Conservation (phyloP, 2,113 vertebrate genomes). For the Theristicus caerulescens region DNA sequence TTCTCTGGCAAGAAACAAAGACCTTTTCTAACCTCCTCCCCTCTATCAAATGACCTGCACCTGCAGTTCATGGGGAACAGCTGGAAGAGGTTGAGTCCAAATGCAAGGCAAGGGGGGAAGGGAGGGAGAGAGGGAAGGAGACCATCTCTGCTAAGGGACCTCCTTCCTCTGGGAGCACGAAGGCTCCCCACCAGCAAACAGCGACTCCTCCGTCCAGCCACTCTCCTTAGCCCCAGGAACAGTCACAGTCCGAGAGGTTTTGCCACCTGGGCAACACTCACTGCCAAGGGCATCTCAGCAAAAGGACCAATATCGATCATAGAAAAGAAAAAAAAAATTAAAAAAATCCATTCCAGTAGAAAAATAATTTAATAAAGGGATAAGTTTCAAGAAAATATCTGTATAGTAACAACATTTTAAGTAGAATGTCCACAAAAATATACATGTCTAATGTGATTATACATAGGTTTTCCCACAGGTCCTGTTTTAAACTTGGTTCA, state of each 20-base stretch:
- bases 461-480: conserved; percentile 59
- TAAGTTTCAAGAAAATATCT: conserved; percentile 85
- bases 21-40: background rate
- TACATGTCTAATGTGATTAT: conserved; percentile 72
- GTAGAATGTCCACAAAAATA: conserved; percentile 75
- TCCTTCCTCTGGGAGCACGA: background rate
- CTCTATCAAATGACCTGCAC: background rate
- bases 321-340: conserved; percentile 57
- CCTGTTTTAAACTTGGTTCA: conserved; percentile 22
- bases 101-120: background rate
- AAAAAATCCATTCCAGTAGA: conserved; percentile 72
- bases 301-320: conserved; percentile 36
- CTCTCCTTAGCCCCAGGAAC: background rate
- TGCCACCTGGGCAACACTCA: background rate
- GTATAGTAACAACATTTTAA: conserved; percentile 82
- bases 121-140: background rate
- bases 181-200: background rate
- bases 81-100: background rate
- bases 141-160: background rate
- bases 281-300: background rate
- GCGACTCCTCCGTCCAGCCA: background rate
- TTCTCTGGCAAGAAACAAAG: background rate
- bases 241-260: background rate
- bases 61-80: background rate
- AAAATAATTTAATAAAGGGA: conserved; percentile 84